Conservation (phyloP, 2,888 invertebrate genomes). For the Callyntrura sp. region DNA sequence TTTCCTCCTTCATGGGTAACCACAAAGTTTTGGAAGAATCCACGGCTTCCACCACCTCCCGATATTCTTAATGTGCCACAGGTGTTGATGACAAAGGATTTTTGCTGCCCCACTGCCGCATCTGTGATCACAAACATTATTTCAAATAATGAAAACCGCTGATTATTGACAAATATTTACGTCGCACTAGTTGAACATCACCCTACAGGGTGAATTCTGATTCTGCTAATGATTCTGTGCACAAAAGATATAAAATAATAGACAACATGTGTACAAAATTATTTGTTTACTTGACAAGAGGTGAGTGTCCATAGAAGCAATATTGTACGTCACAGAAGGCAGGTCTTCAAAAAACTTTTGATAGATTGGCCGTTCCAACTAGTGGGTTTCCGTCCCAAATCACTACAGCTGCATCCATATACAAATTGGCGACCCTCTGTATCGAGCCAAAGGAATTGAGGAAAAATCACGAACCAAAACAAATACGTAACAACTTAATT, state of each 20-base stretch:
- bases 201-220: no score
- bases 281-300: constrained; percentile 91
- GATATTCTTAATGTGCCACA: constrained; percentile 86
- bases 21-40: constrained; percentile 94
- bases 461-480: no score
- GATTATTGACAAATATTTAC: no score
- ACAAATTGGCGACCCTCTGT: constrained; percentile 91
- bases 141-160: no score
- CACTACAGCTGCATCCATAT: constrained; percentile 93
- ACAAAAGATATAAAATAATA: no score
- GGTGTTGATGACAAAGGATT: constrained; percentile 93
- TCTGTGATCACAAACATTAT: no score
- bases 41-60: constrained; percentile 83
- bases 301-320: constrained; percentile 94
- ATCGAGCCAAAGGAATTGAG: constrained; percentile 84
- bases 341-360: constrained; percentile 94
- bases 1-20: constrained; percentile 95
- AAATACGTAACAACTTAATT: no score
- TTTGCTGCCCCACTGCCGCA: constrained; percentile 89
- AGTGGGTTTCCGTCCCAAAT: constrained; percentile 97
- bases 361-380: constrained; percentile 92
- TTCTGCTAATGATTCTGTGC: no score
- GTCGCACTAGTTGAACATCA: no score
- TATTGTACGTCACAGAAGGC: constrained; percentile 91
- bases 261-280: constrained; percentile 42